Base-by-base conservation (phyloP, 2,888 invertebrate genomes). In the Drosophila rubida region DNA sequence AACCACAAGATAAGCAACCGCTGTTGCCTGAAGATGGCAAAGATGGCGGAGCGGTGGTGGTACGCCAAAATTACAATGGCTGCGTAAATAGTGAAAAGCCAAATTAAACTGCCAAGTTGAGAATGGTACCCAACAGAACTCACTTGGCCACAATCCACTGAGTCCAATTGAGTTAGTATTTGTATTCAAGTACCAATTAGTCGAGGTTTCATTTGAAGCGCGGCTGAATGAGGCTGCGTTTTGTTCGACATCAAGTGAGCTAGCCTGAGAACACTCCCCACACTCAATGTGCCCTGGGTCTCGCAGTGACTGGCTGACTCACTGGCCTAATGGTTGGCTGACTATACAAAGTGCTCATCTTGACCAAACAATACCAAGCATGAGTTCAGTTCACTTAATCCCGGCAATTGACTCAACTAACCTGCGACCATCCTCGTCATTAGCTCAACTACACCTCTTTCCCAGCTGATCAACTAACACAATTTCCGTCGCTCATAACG, bases 141-240 rank as follows among this genome's bases (percentile, higher is more conserved):
- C 54, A 51, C 64, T 64, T 39, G 60, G 53, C 60, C 65, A 54
- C 57, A 65, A 32, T 22, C 42, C 53, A 46, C 65, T 54, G 69
- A 58, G 61, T 57, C 74, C 80, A 66, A 71, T 75, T 64, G 60
- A 75, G 86, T 63, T 67, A 67, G 71, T 55, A 72, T 78, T 82
- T 76, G 63, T 65, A 65, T 76, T 80, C 70, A 76, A 85, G 88
- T 73, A 72, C 80, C 84, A 85, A 85, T 85, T 85, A 85, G 84
- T 57, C 48, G 72, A 53, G 87, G 68, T 75, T 71, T 66, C 69
- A 69, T 67, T 75, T 53, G 69, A 53, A 49, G 22, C 23, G 48
- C 19, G 37, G 59, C 46, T 41, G 30, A 64, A 58, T 42, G 58
- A 9, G 22, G 65, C 62, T 50, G 55, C 25, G 42, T 67, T 63